Base-by-base conservation (phyloP, 2,113 vertebrate species). In the Nestor notabilis region DNA sequence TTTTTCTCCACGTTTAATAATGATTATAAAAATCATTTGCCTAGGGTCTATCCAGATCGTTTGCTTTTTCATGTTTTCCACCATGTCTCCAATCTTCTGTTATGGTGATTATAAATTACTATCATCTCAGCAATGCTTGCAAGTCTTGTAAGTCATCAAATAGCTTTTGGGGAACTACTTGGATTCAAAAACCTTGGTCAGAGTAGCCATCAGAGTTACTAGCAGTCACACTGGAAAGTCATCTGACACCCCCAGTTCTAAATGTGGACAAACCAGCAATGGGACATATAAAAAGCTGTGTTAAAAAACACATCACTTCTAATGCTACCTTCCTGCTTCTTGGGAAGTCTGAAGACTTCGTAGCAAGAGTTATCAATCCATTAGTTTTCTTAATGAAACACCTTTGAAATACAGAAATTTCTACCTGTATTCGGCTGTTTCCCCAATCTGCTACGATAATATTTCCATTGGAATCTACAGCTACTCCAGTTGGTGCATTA, bases 401-500 rank as follows among this genome's bases (percentile, higher is more conserved):
- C 19, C 20, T n/a, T 13, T 66, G 29, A 82, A 75, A 74, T 46
- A 77, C 8, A 29, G 12, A 55, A 49, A 79, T 37, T 20, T 58
- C 72, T 98, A 99, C 99, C 99, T 99, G 99, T 98, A 99, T 99
- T 89, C 99, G 97, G 97, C 99, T 99, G 98, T 99, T 99, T 70
- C 99, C 99, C 99, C 99, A 99, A 39, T 99, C 99, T 1, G 99
- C 99, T 68, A 99, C 99, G 2, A 99, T 99, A 96, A 99, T 99
- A 98, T 99, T 99, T 58, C 99, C 99, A 23, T 99, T 99, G 17
- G 98, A 98, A 82, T 99, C 99, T 97, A 99, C 99, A 0, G 99
- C 99, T 43, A 99, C 99, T n/a, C 99, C 99, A 2, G 99, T 99
- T 37, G 99, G 99, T 46, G 99, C 99, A 58, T 99, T 99, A 95